phyloP scores from a whole-genome alignment of 2,113 vertebrate species.

The Hepsetus odoe region DNA sequence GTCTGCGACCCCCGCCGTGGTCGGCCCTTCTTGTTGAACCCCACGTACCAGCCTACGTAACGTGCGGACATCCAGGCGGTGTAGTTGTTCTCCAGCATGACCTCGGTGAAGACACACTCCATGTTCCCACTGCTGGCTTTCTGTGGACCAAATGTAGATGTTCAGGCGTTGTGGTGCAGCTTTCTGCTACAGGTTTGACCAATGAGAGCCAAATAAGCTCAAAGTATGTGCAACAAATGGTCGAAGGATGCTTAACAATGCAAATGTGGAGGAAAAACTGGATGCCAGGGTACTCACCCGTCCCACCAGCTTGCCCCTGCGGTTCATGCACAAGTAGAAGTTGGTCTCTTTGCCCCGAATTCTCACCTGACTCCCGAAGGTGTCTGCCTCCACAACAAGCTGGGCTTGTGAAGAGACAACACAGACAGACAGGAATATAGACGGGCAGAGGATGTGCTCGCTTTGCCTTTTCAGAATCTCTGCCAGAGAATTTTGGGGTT shows the following conservation, averaged over 20 bases:
- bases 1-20: slow-evolving; percentile 85
- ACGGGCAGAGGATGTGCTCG: slow-evolving; percentile 21
- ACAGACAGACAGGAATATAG: slow-evolving; percentile 44
- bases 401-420: slow-evolving; percentile 82
- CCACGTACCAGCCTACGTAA: slow-evolving; percentile 85
- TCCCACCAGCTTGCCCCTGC: slow-evolving; percentile 86
- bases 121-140: slow-evolving; percentile 82
- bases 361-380: slow-evolving; percentile 89
- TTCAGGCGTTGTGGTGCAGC: neutral
- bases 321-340: slow-evolving; percentile 91
- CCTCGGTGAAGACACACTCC: slow-evolving; percentile 88
- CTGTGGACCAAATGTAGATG: slow-evolving; percentile 30
- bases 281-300: no score
- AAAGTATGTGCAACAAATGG: no score
- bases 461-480: slow-evolving; percentile 11
- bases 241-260: neutral
- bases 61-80: slow-evolving; percentile 87
- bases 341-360: slow-evolving; percentile 89
- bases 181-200: no score
- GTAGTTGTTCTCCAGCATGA: slow-evolving; percentile 88
- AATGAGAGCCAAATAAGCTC: no score
- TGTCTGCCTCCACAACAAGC: slow-evolving; percentile 91
- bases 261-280: no score
- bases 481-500: slow-evolving; percentile 39
- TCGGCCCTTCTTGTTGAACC: slow-evolving; percentile 87